Evolutionary conservation across 2,888 invertebrate genomes (phyloP).

Genomic region (Mythimna loreyi): DNA sequence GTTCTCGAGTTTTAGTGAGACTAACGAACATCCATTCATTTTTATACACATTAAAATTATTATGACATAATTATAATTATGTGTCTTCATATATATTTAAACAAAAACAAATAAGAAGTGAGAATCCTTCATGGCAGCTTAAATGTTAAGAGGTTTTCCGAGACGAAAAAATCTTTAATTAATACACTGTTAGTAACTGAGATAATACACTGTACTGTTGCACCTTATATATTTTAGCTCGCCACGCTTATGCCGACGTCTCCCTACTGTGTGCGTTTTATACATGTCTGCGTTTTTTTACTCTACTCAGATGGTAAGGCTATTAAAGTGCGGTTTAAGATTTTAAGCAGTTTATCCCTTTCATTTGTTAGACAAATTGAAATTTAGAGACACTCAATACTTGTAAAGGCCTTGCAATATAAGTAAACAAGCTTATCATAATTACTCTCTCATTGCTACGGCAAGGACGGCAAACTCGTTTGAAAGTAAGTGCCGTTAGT

Average conservation of each 20-base stretch:
- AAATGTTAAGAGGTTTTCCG: not conserved
- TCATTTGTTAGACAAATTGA: not conserved
- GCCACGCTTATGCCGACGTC: not conserved
- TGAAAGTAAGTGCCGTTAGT: not conserved
- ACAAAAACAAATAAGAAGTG: no score
- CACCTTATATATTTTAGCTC: not conserved
- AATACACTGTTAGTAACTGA: not conserved
- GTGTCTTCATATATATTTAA: no score
- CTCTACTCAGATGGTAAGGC: not conserved
- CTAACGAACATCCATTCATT: no score
- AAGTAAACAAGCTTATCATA: not conserved
- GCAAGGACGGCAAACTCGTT: not conserved
- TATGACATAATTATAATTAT: no score
- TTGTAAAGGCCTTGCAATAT: not conserved
- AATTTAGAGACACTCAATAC: not conserved
- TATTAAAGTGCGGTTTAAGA: not conserved
- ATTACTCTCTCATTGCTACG: not conserved
- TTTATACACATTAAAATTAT: no score
- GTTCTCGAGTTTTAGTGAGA: no score
- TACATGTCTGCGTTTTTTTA: not conserved
- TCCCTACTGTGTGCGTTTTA: not conserved
- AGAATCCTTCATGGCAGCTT: no score
- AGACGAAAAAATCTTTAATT: not conserved
- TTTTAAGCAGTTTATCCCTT: not conserved
- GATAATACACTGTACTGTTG: not conserved